Evolutionary conservation across 1,140 invertebrate species (phyloP), one percentile per base, ranked within the genome.

Genomic region (Diorhabda sublineata): DNA sequence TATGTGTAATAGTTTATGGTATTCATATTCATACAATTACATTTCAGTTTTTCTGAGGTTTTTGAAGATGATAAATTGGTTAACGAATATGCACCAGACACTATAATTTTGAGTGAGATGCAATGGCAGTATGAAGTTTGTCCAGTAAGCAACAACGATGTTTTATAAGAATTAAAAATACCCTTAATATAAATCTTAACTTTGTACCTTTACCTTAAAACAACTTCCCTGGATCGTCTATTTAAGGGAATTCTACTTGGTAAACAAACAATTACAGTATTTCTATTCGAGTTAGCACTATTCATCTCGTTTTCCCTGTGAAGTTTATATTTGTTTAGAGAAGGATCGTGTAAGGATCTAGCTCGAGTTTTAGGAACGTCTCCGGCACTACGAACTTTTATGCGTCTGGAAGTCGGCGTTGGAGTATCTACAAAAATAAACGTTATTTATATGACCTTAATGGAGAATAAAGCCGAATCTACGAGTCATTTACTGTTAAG

Each of bases 301-400:
- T n/a, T 52, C n/a, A 6, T 6, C 41, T 42, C 42, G 8, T 60
- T 45, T n/a, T 67, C 45, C 58, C 45, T 59, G 44, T 67, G 60
- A 45, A 45, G 11, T 0, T 44, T 43, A 43, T 67, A 67, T 67
- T 67, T 67, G 42, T 60, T 44, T 43, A 42, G 65, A n/a, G 58
- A 57, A n/a, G 58, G 60, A 44, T 67, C 57, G 9, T 59, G 65
- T 44, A 47, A 58, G 58, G 9, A 60, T 9, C 57, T 11, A 3
- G 60, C 4, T 45, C 58, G 57, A 9, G 45, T 43, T 11, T 67
- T 52, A 60, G 65, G 58, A 43, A 56, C 65, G 58, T 67, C 26
- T 26, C 26, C 65, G 11, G 60, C 11, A 45, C 65, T 67, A 11
- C 59, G 65, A 2, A 67, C 56, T 67, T 59, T 59, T 44, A 67